Evolutionary conservation across 1,140 invertebrate genomes (phyloP).

Genomic region (Mya arenaria): DNA sequence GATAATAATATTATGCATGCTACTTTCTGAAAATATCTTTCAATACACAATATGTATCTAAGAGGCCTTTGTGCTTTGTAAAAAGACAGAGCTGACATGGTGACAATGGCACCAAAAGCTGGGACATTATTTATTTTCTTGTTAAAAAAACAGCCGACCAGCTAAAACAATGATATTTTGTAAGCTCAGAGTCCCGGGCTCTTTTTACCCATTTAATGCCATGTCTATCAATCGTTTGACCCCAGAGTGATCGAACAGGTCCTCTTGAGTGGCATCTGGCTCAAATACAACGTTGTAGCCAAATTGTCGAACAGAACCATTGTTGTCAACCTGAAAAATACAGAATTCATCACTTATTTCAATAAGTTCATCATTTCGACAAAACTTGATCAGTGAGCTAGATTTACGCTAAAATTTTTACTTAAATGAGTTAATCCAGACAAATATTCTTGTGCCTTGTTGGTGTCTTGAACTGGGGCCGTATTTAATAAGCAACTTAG

Average conservation of each 20-base stretch:
- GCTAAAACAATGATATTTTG: neutral
- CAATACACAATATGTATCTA: no score
- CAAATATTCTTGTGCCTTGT: neutral
- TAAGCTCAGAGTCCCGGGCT: no score
- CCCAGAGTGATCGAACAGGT: constrained; percentile 79
- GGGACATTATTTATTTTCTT: no score
- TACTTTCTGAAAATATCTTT: no score
- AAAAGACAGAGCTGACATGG: no score
- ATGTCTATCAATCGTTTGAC: constrained; percentile 80
- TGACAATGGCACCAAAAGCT: no score
- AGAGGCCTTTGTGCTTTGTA: no score
- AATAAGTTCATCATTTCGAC: neutral
- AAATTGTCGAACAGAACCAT: constrained; percentile 68
- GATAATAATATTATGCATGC: no score
- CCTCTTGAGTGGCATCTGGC: constrained; percentile 77
- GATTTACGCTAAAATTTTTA: no score
- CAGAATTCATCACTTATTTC: neutral
- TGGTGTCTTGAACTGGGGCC: neutral
- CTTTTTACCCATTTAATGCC: constrained; percentile 78
- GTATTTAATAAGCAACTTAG: neutral
- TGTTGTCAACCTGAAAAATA: constrained; percentile 68
- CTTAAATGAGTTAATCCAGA: no score
- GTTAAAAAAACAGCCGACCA: no score
- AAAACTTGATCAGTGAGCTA: no score
- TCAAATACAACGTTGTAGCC: constrained; percentile 79